Conservation (phyloP, 1,140 invertebrate genomes). For the Micrasema minimum region DNA sequence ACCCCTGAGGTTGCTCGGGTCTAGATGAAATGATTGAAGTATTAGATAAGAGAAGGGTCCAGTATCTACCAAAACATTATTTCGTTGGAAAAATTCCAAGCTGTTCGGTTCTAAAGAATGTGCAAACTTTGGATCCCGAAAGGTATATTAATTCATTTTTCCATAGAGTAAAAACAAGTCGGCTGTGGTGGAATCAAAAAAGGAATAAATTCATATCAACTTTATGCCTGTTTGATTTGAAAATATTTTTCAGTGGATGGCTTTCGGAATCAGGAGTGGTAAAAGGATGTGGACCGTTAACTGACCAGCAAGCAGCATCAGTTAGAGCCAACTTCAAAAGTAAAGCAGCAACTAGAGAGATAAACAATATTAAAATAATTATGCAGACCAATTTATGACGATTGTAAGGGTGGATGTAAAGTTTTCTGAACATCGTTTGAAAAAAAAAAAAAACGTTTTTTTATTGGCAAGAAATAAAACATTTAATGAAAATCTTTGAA, state of each 20-base stretch:
- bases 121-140: conserved; percentile 1
- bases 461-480: too few relatives aligned
- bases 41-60: conserved; percentile 4
- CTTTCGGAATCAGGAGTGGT: background rate
- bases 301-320: conserved; percentile 5
- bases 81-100: conserved; percentile 33
- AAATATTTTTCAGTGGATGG: background rate
- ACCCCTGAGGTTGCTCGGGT: conserved; percentile 45
- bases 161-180: background rate
- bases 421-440: too few relatives aligned
- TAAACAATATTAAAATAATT: too few relatives aligned
- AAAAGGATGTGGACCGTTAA: background rate
- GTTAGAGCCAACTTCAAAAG: conserved; percentile 4
- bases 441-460: too few relatives aligned
- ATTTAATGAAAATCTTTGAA: too few relatives aligned
- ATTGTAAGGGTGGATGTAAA: too few relatives aligned
- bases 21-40: conserved; percentile 9
- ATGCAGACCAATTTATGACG: too few relatives aligned
- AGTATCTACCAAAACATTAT: conserved; percentile 21
- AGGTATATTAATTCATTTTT: background rate
- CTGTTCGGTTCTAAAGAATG: conserved; percentile 16
- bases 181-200: background rate
- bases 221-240: too few relatives aligned
- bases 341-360: too few relatives aligned
- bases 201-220: background rate